A percentile compares a stretch with the other conserved stretches of the same genome.
phyloP scores from a whole-genome alignment of 53 echinoderm and acorn worm genomes.

The Astropecten irregularis region DNA sequence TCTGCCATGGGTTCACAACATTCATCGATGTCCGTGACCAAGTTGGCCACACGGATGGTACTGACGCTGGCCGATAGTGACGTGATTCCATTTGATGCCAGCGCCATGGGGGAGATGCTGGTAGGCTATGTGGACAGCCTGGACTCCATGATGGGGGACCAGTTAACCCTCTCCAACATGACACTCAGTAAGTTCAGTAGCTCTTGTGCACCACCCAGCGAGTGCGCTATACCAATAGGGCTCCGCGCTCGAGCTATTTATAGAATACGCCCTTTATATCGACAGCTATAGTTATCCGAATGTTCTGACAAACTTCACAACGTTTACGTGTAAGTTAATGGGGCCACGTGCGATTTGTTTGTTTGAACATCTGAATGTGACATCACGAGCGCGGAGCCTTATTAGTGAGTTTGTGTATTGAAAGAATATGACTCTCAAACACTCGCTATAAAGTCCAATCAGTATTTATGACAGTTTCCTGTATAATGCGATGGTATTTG shows the following conservation, averaged over 20 bases:
- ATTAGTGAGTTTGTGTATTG: not conserved
- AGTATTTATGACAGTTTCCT: too few relatives aligned
- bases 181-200: constrained; percentile 26
- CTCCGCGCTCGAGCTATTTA: too few relatives aligned
- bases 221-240: not conserved
- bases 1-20: constrained; percentile 1
- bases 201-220: too few relatives aligned
- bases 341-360: too few relatives aligned
- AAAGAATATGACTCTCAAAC: not conserved
- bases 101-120: constrained; percentile 56
- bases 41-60: constrained; percentile 60
- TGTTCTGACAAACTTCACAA: too few relatives aligned
- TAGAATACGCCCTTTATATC: too few relatives aligned
- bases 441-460: too few relatives aligned
- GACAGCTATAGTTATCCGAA: too few relatives aligned
- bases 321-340: too few relatives aligned
- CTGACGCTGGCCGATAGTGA: constrained; percentile 69
- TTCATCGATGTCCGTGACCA: constrained; percentile 52
- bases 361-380: too few relatives aligned
- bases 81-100: constrained; percentile 50
- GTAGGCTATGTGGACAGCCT: constrained; percentile 55
- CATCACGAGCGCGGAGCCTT: too few relatives aligned
- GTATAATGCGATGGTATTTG: too few relatives aligned
- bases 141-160: constrained; percentile 31
- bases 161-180: constrained; percentile 7